These are phyloP conservation scores for Spheniscus mendiculus DNA, from an alignment of 2,113 vertebrate species.

Conservation along the genomic window DNA sequence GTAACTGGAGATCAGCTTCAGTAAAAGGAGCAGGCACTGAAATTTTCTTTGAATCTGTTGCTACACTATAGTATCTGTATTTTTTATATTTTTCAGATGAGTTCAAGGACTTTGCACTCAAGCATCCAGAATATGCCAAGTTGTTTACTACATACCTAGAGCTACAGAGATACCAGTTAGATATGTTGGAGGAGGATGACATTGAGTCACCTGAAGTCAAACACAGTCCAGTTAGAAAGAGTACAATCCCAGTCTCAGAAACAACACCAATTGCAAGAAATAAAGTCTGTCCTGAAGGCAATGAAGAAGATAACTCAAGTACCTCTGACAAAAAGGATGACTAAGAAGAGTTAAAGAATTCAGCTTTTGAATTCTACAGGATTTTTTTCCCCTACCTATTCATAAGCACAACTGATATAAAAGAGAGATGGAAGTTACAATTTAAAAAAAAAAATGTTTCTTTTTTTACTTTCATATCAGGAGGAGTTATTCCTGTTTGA, in stretches of 20 bases:
- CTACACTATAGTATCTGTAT: not conserved
- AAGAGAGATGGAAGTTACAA: not conserved
- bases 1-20: not conserved
- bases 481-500: not conserved
- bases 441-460: not conserved
- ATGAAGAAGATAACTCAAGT: conserved; percentile 72
- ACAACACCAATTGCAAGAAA: conserved; percentile 32
- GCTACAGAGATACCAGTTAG: conserved; percentile 86
- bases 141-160: conserved; percentile 96
- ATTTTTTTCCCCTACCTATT: not conserved
- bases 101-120: conserved; percentile 87
- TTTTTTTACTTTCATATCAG: not conserved
- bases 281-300: conserved; percentile 55
- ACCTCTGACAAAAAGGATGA: conserved; percentile 95
- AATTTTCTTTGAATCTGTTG: not conserved
- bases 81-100: conserved; percentile 77
- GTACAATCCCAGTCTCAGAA: not conserved
- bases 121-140: conserved; percentile 92
- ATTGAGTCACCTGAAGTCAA: not conserved
- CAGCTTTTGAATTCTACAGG: not conserved
- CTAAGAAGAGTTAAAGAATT: conserved; percentile 63
- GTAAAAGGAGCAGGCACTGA: not conserved
- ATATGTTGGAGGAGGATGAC: conserved; percentile 70
- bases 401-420: not conserved
- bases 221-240: not conserved